These are phyloP conservation scores for Neotoma lepida DNA, from an alignment of 2,113 vertebrate species.

Conservation along the genomic window DNA sequence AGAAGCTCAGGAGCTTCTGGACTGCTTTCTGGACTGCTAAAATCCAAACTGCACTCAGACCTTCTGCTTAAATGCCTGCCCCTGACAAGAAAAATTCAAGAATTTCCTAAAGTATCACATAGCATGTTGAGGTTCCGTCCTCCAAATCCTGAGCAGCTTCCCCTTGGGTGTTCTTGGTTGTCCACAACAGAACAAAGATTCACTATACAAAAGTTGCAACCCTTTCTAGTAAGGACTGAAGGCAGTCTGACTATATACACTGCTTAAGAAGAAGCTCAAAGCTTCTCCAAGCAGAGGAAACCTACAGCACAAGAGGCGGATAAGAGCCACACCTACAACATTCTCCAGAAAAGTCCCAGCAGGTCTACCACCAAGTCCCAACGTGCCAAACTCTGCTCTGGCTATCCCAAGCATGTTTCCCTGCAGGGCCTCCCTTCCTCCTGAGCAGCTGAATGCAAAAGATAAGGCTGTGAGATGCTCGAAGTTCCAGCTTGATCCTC, in stretches of 20 bases:
- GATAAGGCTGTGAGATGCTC: neutral
- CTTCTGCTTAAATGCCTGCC: neutral
- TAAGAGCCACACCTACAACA: neutral
- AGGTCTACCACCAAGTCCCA: neutral
- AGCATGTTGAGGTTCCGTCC: neutral
- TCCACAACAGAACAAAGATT: neutral
- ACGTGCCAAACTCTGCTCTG: neutral
- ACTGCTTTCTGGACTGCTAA: neutral
- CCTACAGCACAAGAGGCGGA: accelerated
- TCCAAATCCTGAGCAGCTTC: neutral
- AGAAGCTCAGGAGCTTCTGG: neutral
- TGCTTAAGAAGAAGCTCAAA: neutral
- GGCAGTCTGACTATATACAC: neutral
- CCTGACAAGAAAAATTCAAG: too few species aligned
- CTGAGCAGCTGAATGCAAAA: neutral
- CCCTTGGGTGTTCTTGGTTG: neutral
- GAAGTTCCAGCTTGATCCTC: neutral
- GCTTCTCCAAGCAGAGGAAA: neutral
- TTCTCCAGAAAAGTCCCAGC: neutral
- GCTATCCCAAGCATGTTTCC: neutral
- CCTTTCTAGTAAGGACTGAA: neutral
- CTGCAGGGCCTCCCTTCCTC: constrained; percentile 22
- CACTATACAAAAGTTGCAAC: neutral
- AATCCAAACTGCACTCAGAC: neutral
- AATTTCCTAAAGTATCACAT: neutral